These are phyloP conservation scores for Drosophila lini DNA, from an alignment of 1,140 invertebrate genomes.

Conservation along the genomic window DNA sequence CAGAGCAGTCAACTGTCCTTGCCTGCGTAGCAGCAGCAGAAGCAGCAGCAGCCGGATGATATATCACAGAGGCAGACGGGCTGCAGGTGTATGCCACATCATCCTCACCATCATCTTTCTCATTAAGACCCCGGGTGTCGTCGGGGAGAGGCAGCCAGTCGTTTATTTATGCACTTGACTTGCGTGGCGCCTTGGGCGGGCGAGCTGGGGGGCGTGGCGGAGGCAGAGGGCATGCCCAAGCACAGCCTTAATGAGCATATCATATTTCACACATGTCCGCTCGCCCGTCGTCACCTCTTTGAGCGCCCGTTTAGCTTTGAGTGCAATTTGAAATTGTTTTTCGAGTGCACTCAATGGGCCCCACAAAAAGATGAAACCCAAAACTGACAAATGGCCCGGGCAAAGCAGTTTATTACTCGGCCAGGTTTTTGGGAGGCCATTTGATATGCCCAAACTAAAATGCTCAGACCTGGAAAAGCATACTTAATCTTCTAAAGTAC, in stretches of 20 bases:
- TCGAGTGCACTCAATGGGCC: slow-evolving; percentile 41
- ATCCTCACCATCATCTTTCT: slow-evolving; percentile 60
- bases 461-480: slow-evolving; percentile 15
- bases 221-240: slow-evolving; percentile 3
- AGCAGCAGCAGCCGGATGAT: slow-evolving; percentile 43
- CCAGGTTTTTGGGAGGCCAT: slow-evolving; percentile 14
- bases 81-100: slow-evolving; percentile 72
- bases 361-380: slow-evolving; percentile 26
- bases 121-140: slow-evolving; percentile 35
- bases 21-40: slow-evolving; percentile 19
- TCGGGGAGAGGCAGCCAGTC: slow-evolving; percentile 34
- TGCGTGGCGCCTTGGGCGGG: slow-evolving; percentile 37
- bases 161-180: slow-evolving; percentile 81
- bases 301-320: slow-evolving; percentile 27
- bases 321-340: slow-evolving; percentile 61
- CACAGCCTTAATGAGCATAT: slow-evolving; percentile 70
- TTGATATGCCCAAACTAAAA: slow-evolving; percentile 38
- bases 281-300: slow-evolving; percentile 49
- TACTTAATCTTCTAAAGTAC: slow-evolving; percentile 18
- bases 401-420: slow-evolving; percentile 20
- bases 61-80: slow-evolving; percentile 61
- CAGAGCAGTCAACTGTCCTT: slow-evolving; percentile 31
- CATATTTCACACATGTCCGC: slow-evolving; percentile 71
- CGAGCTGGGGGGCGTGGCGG: neutral
- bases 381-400: slow-evolving; percentile 26